Evolutionary conservation across 1,140 invertebrate genomes (phyloP), one percentile per base, ranked within the genome.

Genomic region (Scaptomyza montana): DNA sequence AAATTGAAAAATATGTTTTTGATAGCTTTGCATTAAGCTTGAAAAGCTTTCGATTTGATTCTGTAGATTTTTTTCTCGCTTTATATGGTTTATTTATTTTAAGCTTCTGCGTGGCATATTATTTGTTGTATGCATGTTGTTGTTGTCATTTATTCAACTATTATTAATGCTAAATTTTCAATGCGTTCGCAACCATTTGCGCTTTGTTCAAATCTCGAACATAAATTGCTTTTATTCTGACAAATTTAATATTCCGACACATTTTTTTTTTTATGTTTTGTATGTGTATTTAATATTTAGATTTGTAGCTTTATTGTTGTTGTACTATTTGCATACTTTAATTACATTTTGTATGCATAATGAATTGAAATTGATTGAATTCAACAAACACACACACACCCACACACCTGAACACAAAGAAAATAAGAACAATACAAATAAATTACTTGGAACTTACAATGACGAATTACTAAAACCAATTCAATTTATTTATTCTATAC

Each of bases 291-390:
- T 25, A 25, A 25, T 25, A 25, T 28, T 30, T 67, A 13, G 45
- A 60, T 16, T 39, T 51, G 41, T 39, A 61, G 56, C 5, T n/a
- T 59, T 46, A 16, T 54, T 55, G 19, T 54, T 55, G 19, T 12
- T 56, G 36, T 56, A 21, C 8, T 13, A 36, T 47, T 69, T 68
- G 46, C 62, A 56, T 19, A 66, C 51, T 36, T 62, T 69, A 55
- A 74, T 69, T 74, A 74, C 65, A 57, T 56, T 69, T 46, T 63
- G 66, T 69, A 74, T 74, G 66, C 66, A 74, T 57, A 69, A 53
- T 69, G 30, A 56, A 74, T 74, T 53, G 39, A 57, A 74, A 57
- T 74, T 69, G 57, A 61, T 68, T 62, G 55, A 19, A 63, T 47
- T 55, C 13, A 19, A 19, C 30, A 66, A 49, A 60, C 49, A 19